phyloP scores from a whole-genome alignment of 1,140 invertebrate genomes.

The Propsilocerus akamusi region DNA sequence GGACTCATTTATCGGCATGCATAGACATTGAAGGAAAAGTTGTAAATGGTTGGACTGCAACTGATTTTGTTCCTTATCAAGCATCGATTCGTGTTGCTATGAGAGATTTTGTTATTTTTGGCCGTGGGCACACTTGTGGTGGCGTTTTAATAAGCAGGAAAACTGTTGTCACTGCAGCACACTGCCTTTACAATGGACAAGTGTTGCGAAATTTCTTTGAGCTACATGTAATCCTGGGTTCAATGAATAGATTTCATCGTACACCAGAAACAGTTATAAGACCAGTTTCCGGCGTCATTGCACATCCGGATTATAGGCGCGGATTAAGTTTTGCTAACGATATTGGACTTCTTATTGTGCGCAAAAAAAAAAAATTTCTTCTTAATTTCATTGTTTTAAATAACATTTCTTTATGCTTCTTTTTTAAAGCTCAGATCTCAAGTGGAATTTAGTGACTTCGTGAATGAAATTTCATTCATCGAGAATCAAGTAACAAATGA shows the following conservation, averaged over 20 bases:
- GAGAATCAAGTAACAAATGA: background rate
- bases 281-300: background rate
- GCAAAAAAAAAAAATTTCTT: background rate
- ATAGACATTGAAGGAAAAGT: background rate
- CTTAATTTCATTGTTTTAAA: too few relatives aligned
- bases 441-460: background rate
- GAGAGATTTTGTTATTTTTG: background rate
- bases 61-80: background rate
- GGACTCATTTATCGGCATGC: too few relatives aligned
- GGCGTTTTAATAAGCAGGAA: background rate
- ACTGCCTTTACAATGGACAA: background rate
- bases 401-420: background rate
- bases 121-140: background rate
- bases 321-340: background rate
- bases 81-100: background rate
- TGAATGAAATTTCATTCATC: background rate
- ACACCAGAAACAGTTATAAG: background rate
- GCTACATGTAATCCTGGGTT: background rate
- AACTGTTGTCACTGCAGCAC: background rate
- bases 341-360: background rate
- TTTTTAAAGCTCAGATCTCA: background rate
- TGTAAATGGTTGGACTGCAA: background rate
- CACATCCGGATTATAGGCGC: background rate
- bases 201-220: background rate
- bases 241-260: background rate